Base-by-base conservation (phyloP, 2,888 invertebrate genomes). In the Nomada fabriciana region DNA sequence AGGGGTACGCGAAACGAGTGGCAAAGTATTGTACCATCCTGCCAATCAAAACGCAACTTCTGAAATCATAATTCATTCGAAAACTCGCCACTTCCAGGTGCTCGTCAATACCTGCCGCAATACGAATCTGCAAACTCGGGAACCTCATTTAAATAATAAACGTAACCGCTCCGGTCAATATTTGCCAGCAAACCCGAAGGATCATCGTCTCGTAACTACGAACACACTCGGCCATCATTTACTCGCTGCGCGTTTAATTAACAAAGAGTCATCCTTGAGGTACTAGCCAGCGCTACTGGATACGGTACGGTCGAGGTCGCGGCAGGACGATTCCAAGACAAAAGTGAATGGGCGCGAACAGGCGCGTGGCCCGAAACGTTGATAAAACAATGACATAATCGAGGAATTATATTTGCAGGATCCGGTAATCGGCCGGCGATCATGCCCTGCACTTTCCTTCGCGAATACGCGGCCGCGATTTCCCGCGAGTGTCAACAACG, bases 401-500 rank as follows among this genome's bases (percentile, higher is more conserved):
- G 25, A 52, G 15, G 9, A n/a, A 15, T 23, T 20, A n/a, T 15
- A 20, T 18, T 57, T 11, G 29, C 13, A 5, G 29, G 42, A 52
- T n/a, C 13, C 15, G 29, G 59, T 18, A 43, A 75, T 11, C 47
- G 29, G 25, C 36, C 50, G 55, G 29, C 57, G 70, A 55, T n/a
- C 72, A 50, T 59, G 76, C 68, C 71, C 59, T 53, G 43, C 67
- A 63, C 63, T 86, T 81, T 84, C 80, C 69, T 77, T 43, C 60
- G 59, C 25, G 42, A 72, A 63, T 76, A 79, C 82, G 79, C 80
- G 87, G 82, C 87, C 87, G 87, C 87, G 77, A 86, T 87, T 86
- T 86, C 86, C 80, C 87, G 77, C 72, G 73, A 77, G 85, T 85
- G 85, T 87, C 87, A 86, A 86, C 86, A 79, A 82, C 23, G 63